Percentiles rank a stretch among this genome's conserved stretches.
These are phyloP conservation scores for Drymonia ruficornis DNA, from an alignment of 2,888 invertebrate species.

Conservation along the genomic window DNA sequence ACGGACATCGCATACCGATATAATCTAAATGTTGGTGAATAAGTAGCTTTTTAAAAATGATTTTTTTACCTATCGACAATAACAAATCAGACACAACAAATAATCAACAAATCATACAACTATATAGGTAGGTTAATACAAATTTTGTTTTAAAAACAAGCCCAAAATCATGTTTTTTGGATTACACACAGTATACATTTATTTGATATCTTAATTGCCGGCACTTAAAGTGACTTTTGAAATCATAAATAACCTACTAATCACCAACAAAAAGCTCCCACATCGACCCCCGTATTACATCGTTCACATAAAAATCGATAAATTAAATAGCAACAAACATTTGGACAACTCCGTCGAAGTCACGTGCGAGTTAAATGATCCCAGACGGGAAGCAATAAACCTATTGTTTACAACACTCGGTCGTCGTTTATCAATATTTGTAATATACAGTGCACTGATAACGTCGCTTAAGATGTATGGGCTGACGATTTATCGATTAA, in stretches of 20 bases:
- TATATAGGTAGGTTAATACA: too few species aligned
- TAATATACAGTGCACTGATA: constrained; percentile 56
- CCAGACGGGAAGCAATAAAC: constrained; percentile 78
- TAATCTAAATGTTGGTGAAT: too few species aligned
- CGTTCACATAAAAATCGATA: constrained; percentile 41
- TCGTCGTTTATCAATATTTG: constrained; percentile 75
- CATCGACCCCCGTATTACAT: constrained; percentile 27
- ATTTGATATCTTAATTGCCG: too few species aligned
- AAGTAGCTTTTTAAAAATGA: too few species aligned
- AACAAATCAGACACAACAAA: too few species aligned
- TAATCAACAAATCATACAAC: too few species aligned
- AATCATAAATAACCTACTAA: constrained; percentile 26
- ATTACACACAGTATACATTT: too few species aligned
- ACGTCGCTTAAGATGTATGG: constrained; percentile 40
- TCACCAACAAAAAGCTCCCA: constrained; percentile 27
- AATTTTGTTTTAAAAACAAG: too few species aligned
- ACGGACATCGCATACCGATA: too few species aligned
- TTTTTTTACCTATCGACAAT: too few species aligned
- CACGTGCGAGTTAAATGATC: constrained; percentile 79
- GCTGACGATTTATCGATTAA: constrained; percentile 15
- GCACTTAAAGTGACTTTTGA: constrained; percentile 2
- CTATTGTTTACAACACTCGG: constrained; percentile 72
- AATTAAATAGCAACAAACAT: constrained; percentile 66
- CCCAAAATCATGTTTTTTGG: too few species aligned
- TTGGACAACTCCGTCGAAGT: constrained; percentile 66